These are phyloP conservation scores for Pyrgus malvae DNA, from an alignment of 2,888 invertebrate genomes.

Conservation along the genomic window DNA sequence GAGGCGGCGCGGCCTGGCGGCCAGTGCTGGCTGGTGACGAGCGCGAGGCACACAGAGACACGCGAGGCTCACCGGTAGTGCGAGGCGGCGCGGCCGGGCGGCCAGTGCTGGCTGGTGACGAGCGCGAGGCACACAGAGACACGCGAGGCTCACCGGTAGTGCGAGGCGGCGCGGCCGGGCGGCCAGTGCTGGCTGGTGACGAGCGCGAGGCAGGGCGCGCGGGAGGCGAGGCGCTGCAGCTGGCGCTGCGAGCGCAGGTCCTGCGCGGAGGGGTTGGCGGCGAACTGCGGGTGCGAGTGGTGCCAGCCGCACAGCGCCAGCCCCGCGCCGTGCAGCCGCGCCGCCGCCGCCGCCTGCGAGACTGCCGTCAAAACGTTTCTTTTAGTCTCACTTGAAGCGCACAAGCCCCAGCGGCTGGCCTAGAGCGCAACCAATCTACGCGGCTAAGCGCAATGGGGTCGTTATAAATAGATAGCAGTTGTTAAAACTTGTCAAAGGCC, in stretches of 20 bases:
- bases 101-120: conserved; percentile 77
- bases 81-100: conserved; percentile 43
- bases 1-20: conserved; percentile 74
- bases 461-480: too few relatives aligned
- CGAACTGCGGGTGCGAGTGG: conserved; percentile 89
- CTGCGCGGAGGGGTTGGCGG: conserved; percentile 84
- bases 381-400: too few relatives aligned
- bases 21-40: conserved; percentile 85
- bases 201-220: conserved; percentile 82
- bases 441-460: too few relatives aligned
- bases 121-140: neutral
- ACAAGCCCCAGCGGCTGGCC: too few relatives aligned
- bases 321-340: conserved; percentile 66
- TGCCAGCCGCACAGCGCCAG: conserved; percentile 86
- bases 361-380: conserved; percentile 42
- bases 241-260: conserved; percentile 79
- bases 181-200: conserved; percentile 85
- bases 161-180: conserved; percentile 74
- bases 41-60: conserved; percentile 83
- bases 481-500: too few relatives aligned
- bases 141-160: conserved; percentile 54
- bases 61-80: conserved; percentile 47
- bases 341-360: conserved; percentile 82
- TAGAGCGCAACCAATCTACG: too few relatives aligned
- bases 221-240: conserved; percentile 58